These are phyloP conservation scores for Stegastes partitus DNA, from an alignment of 2,113 vertebrate species.

Conservation along the genomic window DNA sequence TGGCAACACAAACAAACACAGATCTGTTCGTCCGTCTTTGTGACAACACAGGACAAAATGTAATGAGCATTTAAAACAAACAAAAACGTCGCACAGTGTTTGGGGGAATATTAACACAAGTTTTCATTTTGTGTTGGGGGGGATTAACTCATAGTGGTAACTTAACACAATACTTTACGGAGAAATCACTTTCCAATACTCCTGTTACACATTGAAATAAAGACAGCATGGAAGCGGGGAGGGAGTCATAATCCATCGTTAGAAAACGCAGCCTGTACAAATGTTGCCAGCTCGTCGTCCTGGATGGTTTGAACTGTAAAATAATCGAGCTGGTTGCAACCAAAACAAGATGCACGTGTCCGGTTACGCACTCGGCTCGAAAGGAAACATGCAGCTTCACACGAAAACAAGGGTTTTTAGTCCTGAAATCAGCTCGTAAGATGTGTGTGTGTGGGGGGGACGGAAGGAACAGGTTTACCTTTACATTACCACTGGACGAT, in stretches of 20 bases:
- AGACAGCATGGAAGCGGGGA: conserved; percentile 37
- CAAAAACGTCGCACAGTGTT: conserved; percentile 51
- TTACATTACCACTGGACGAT: conserved; percentile 58
- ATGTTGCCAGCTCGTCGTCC: conserved; percentile 32
- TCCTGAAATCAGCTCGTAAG: conserved; percentile 43
- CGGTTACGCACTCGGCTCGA: conserved; percentile 59
- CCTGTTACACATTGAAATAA: conserved; percentile 33
- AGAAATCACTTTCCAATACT: conserved; percentile 49
- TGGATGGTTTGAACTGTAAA: conserved; percentile 39
- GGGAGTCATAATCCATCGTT: conserved; percentile 28
- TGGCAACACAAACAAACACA: conserved; percentile 9
- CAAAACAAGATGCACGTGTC: conserved; percentile 54
- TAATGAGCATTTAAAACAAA: conserved; percentile 11
- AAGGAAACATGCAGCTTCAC: conserved; percentile 81
- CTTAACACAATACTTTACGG: conserved; percentile 47
- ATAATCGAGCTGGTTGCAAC: conserved; percentile 50
- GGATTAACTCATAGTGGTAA: conserved; percentile 16
- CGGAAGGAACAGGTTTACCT: conserved; percentile 48
- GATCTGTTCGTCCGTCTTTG: conserved; percentile 5
- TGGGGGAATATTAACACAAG: conserved; percentile 12
- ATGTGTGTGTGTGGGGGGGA: conserved; percentile 15
- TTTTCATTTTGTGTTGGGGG: not conserved
- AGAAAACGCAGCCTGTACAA: conserved; percentile 80
- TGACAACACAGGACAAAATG: conserved; percentile 12
- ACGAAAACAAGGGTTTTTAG: conserved; percentile 38